Percentiles rank a stretch among this genome's conserved stretches.
phyloP scores from a whole-genome alignment of 2,113 vertebrate genomes.

The Hydrolagus affinis region DNA sequence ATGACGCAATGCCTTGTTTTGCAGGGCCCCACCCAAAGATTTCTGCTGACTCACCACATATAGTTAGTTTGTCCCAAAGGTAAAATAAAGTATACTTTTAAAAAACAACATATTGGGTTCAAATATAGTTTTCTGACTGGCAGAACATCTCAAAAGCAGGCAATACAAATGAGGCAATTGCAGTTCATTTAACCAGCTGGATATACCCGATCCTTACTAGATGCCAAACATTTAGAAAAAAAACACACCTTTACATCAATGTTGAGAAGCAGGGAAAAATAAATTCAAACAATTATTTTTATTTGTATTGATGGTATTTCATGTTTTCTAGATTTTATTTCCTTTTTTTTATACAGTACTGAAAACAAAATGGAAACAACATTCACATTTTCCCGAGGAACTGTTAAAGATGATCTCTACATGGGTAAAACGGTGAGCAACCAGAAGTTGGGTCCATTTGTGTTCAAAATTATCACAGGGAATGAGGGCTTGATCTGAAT shows the following conservation, averaged over 20 bases:
- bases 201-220: conserved; percentile 51
- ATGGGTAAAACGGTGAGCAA: conserved; percentile 82
- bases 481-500: conserved; percentile 77
- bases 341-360: conserved; percentile 81
- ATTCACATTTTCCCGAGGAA: conserved; percentile 95
- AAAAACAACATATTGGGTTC: conserved; percentile 56
- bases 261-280: conserved; percentile 79
- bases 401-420: conserved; percentile 85
- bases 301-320: conserved; percentile 68
- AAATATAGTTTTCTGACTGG: conserved; percentile 44
- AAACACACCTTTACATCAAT: conserved; percentile 71
- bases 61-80: conserved; percentile 46
- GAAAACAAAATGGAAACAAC: conserved; percentile 84
- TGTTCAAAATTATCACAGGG: conserved; percentile 80
- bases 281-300: conserved; percentile 61
- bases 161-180: conserved; percentile 42
- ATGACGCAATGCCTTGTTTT: conserved; percentile 39
- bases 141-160: conserved; percentile 56
- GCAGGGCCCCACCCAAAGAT: conserved; percentile 57
- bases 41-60: conserved; percentile 46
- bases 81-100: conserved; percentile 62
- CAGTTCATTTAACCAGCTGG: conserved; percentile 24
- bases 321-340: conserved; percentile 70
- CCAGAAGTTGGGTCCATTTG: conserved; percentile 80
- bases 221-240: conserved; percentile 51